Evolutionary conservation across 2,888 invertebrate species (phyloP).

Genomic region (Parascotia fuliginaria): DNA sequence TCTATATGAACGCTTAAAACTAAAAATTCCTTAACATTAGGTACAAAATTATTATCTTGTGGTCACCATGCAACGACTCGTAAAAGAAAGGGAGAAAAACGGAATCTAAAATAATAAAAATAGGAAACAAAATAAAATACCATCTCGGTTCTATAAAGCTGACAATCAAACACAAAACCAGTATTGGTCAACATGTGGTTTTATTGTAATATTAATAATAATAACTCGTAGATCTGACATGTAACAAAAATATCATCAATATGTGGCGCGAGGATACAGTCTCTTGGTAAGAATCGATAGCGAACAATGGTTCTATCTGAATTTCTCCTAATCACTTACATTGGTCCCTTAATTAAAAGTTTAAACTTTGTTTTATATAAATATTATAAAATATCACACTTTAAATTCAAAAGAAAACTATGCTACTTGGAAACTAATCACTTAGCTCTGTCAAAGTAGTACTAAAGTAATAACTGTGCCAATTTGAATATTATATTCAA

Average conservation of each 20-base stretch:
- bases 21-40: slow-evolving; percentile 78
- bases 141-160: slow-evolving; percentile 62
- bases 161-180: slow-evolving; percentile 76
- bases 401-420: slow-evolving; percentile 84
- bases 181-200: slow-evolving; percentile 67
- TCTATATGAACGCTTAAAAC: slow-evolving; percentile 82
- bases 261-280: slow-evolving; percentile 72
- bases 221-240: slow-evolving; percentile 71
- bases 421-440: slow-evolving; percentile 81
- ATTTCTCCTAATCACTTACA: slow-evolving; percentile 84
- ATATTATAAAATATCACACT: slow-evolving; percentile 86
- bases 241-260: slow-evolving; percentile 64
- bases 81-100: slow-evolving; percentile 75
- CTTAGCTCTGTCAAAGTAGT: slow-evolving; percentile 82
- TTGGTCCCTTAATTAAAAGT: slow-evolving; percentile 85
- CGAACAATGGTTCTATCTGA: slow-evolving; percentile 75
- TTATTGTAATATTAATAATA: slow-evolving; percentile 69
- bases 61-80: slow-evolving; percentile 78
- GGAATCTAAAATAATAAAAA: slow-evolving; percentile 59
- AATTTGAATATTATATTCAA: slow-evolving; percentile 82
- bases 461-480: slow-evolving; percentile 83
- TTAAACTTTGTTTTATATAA: slow-evolving; percentile 83
- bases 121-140: slow-evolving; percentile 65
- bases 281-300: slow-evolving; percentile 72
- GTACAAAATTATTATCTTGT: slow-evolving; percentile 83